A percentile compares a stretch with the other conserved stretches of the same genome.
phyloP scores from a whole-genome alignment of 2,797 vertebrate species.

The Coranthus polyacanthus region DNA sequence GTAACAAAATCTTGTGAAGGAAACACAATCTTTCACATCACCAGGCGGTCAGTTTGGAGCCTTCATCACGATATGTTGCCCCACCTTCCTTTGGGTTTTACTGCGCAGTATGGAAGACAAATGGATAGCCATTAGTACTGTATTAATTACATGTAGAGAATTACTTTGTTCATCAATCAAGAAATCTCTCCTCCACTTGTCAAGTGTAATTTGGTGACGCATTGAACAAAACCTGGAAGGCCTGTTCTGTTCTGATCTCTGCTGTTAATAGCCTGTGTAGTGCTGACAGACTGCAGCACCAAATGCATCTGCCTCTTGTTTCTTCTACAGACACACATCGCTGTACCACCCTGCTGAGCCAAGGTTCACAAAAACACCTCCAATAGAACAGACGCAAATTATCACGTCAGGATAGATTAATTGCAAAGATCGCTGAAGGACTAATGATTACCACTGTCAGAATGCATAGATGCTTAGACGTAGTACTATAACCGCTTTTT shows the following conservation, averaged over 20 bases:
- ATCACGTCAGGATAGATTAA: conserved; percentile 84
- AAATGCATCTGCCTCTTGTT: conserved; percentile 77
- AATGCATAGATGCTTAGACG: conserved; percentile 63
- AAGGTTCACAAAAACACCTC: conserved; percentile 79
- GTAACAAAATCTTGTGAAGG: conserved; percentile 76
- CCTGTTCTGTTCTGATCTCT: conserved; percentile 61
- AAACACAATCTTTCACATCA: conserved; percentile 73
- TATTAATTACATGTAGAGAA: conserved; percentile 89
- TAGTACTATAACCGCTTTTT: conserved; percentile 53
- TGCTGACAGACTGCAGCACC: conserved; percentile 76
- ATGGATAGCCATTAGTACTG: conserved; percentile 83
- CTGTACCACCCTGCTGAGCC: conserved; percentile 69
- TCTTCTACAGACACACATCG: conserved; percentile 52
- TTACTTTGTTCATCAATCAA: conserved; percentile 87
- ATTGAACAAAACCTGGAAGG: conserved; percentile 71
- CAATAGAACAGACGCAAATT: conserved; percentile 80
- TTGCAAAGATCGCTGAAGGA: conserved; percentile 74
- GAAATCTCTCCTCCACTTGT: conserved; percentile 79
- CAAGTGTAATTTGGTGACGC: conserved; percentile 82
- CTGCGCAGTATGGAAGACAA: conserved; percentile 73
- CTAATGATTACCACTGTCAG: conserved; percentile 80
- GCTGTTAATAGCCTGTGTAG: conserved; percentile 73
- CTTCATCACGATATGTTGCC: conserved; percentile 65
- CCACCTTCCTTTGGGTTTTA: conserved; percentile 68
- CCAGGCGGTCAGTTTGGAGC: conserved; percentile 68